A percentile compares a stretch with the other conserved stretches of the same genome.
Conservation (phyloP, 2,888 invertebrate genomes). For the Plutella xylostella region DNA sequence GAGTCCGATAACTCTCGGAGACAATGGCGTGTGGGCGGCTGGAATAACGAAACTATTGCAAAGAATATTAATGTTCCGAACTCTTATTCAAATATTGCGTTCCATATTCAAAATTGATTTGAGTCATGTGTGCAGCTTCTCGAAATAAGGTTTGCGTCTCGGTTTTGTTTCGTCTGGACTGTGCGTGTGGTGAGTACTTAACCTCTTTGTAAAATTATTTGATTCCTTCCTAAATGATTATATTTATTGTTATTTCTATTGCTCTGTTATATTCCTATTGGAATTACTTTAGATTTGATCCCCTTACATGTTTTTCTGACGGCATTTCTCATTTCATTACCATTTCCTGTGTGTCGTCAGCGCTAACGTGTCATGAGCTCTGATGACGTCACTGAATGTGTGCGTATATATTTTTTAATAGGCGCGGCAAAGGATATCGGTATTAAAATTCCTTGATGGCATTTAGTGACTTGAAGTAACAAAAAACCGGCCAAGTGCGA, state of each 20-base stretch:
- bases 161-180: too few species aligned
- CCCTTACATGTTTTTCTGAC: too few species aligned
- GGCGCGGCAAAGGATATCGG: slow-evolving; percentile 24
- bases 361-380: slow-evolving; percentile 45
- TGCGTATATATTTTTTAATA: background rate
- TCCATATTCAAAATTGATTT: slow-evolving; percentile 62
- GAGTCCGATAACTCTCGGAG: slow-evolving; percentile 65
- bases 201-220: too few species aligned
- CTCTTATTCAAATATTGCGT: slow-evolving; percentile 66
- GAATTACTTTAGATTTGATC: background rate
- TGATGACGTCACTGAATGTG: slow-evolving; percentile 41
- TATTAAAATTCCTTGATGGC: slow-evolving; percentile 41
- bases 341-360: slow-evolving; percentile 54
- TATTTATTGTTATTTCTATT: too few species aligned
- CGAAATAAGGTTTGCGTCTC: too few species aligned
- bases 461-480: slow-evolving; percentile 33
- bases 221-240: too few species aligned
- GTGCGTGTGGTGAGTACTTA: too few species aligned
- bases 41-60: slow-evolving; percentile 63
- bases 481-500: too few species aligned
- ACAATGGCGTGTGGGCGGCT: slow-evolving; percentile 65
- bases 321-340: slow-evolving; percentile 50
- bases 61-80: slow-evolving; percentile 52
- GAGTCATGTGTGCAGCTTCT: slow-evolving; percentile 23
- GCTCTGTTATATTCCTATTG: background rate